Percentiles rank a stretch among this genome's conserved stretches.
These are phyloP conservation scores for Euplexia lucipara DNA, from an alignment of 2,888 invertebrate genomes.

Conservation along the genomic window DNA sequence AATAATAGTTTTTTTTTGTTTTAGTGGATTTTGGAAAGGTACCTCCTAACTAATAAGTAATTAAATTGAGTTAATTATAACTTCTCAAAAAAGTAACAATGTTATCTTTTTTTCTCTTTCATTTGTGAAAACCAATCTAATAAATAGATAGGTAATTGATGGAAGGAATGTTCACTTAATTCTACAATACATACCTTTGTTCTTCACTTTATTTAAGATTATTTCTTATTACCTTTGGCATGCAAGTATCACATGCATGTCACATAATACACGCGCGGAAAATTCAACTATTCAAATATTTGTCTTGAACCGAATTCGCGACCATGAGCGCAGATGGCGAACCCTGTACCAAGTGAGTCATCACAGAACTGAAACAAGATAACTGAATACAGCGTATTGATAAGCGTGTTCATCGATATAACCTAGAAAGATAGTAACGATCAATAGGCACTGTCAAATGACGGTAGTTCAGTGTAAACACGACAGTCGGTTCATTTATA, in stretches of 20 bases:
- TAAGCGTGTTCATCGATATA: constrained; percentile 20
- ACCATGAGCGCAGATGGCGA: constrained; percentile 9
- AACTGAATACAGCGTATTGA: constrained; percentile 22
- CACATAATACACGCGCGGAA: background rate
- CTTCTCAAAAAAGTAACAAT: background rate
- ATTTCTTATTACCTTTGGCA: background rate
- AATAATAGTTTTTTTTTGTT: no score
- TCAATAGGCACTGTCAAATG: constrained; percentile 16
- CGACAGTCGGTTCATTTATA: background rate
- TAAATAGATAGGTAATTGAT: no score
- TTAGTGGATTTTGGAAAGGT: no score
- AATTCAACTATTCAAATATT: constrained; percentile 21
- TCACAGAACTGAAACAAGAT: constrained; percentile 22
- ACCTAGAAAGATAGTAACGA: constrained; percentile 27
- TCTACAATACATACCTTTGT: no score
- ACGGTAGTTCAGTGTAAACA: constrained; percentile 25
- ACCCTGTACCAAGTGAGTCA: constrained; percentile 10
- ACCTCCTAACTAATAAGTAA: no score
- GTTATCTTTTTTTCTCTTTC: no score
- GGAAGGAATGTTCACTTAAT: background rate
- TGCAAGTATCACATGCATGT: background rate
- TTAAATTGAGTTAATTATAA: background rate
- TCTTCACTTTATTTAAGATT: no score
- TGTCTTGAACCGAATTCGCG: background rate
- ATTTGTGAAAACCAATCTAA: no score